Evolutionary conservation across 2,888 invertebrate genomes (phyloP).

Genomic region (Eupithecia insigniata): DNA sequence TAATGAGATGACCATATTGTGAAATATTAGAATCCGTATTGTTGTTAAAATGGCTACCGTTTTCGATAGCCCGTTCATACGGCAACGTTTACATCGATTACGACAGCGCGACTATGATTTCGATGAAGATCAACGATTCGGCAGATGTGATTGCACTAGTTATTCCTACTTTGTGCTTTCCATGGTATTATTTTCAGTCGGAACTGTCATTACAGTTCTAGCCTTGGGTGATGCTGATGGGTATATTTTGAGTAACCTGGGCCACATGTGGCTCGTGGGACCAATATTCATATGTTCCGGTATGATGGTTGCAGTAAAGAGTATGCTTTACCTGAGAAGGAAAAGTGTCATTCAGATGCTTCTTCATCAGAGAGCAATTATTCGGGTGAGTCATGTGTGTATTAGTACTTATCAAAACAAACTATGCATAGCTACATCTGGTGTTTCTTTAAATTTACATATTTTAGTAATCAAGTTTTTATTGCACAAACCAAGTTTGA

Average conservation of each 20-base stretch:
- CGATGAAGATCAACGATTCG: constrained; percentile 85
- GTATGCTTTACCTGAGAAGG: constrained; percentile 86
- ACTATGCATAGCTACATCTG: neutral
- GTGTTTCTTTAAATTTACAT: neutral
- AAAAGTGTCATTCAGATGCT: constrained; percentile 87
- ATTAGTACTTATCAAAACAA: constrained; percentile 13
- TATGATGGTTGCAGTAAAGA: constrained; percentile 88
- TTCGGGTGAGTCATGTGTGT: constrained; percentile 77
- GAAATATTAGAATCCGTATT: constrained; percentile 36
- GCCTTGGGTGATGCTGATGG: constrained; percentile 86
- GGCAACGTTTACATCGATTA: constrained; percentile 85
- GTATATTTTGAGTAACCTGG: constrained; percentile 84
- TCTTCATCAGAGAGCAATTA: constrained; percentile 85
- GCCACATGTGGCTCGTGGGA: constrained; percentile 88
- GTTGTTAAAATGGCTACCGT: constrained; percentile 84
- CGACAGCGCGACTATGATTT: constrained; percentile 85
- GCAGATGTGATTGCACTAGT: constrained; percentile 87
- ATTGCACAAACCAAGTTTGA: neutral
- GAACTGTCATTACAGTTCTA: constrained; percentile 86
- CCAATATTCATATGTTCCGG: constrained; percentile 88
- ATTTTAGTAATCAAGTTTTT: neutral
- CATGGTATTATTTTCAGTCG: constrained; percentile 85
- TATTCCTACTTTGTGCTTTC: constrained; percentile 87
- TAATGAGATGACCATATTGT: constrained; percentile 49
- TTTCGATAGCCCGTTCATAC: constrained; percentile 85